Conservation (phyloP, 1,140 invertebrate genomes). For the Adelges cooleyi region DNA sequence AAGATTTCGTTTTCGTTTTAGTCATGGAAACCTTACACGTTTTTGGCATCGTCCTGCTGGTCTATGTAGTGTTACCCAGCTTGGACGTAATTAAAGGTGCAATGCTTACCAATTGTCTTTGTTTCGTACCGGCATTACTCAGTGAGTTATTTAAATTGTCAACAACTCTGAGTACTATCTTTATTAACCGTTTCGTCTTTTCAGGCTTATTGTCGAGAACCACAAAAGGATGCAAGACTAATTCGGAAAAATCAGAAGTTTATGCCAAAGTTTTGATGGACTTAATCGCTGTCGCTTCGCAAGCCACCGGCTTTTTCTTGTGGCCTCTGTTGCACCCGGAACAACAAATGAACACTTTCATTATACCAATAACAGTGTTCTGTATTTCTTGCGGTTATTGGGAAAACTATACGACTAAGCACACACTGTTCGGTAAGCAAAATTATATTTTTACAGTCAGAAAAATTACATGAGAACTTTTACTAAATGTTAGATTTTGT, state of each 20-base stretch:
- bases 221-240: slow-evolving; percentile 45
- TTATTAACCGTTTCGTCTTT: slow-evolving; percentile 35
- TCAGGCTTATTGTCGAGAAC: slow-evolving; percentile 63
- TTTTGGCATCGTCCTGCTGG: slow-evolving; percentile 67
- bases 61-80: slow-evolving; percentile 78
- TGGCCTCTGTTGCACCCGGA: slow-evolving; percentile 60
- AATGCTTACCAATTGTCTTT: slow-evolving; percentile 88
- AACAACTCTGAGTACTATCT: background rate
- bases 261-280: slow-evolving; percentile 67
- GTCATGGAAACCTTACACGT: slow-evolving; percentile 77
- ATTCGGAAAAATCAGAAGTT: slow-evolving; percentile 48
- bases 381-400: slow-evolving; percentile 88
- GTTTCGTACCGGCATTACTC: slow-evolving; percentile 70
- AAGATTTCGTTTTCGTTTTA: slow-evolving; percentile 46
- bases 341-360: slow-evolving; percentile 58
- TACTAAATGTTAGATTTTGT: background rate
- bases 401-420: slow-evolving; percentile 87
- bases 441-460: background rate
- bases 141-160: slow-evolving; percentile 39
- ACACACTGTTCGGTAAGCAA: slow-evolving; percentile 57
- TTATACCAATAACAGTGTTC: slow-evolving; percentile 69
- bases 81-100: slow-evolving; percentile 83
- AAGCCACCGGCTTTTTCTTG: slow-evolving; percentile 76
- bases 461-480: background rate
- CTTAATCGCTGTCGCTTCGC: slow-evolving; percentile 65